phyloP scores from a whole-genome alignment of 1,140 invertebrate genomes.

The Drepana arcuata region DNA sequence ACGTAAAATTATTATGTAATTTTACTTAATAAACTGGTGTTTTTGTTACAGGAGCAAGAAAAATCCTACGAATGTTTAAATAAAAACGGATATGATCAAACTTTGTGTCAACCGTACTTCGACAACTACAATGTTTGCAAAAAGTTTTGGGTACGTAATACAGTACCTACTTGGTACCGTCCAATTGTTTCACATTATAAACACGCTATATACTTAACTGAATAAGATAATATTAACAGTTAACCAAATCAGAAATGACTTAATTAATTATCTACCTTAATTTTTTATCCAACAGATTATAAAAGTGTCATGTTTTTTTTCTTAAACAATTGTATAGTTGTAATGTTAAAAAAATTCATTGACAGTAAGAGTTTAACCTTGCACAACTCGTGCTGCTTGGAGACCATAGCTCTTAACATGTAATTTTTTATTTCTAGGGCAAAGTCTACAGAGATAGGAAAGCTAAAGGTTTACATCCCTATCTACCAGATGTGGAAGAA shows the following conservation, averaged over 20 bases:
- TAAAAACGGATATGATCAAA: slow-evolving; percentile 73
- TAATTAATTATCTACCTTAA: not conserved
- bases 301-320: too few relatives aligned
- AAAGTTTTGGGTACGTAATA: slow-evolving; percentile 72
- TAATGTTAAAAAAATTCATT: not conserved
- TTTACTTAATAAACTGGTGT: slow-evolving; percentile 10
- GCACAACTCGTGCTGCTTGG: too few relatives aligned
- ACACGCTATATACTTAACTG: not conserved
- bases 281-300: not conserved
- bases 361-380: not conserved
- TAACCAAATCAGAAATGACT: not conserved
- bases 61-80: slow-evolving; percentile 74
- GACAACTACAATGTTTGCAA: slow-evolving; percentile 78
- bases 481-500: slow-evolving; percentile 66
- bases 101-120: slow-evolving; percentile 75
- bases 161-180: not conserved
- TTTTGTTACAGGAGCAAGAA: slow-evolving; percentile 72
- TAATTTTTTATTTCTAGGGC: slow-evolving; percentile 43
- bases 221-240: not conserved
- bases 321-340: not conserved
- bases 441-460: slow-evolving; percentile 57
- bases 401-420: too few relatives aligned
- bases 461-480: slow-evolving; percentile 61
- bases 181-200: not conserved
- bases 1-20: not conserved